Conservation (phyloP, 2,888 invertebrate species). For the Euclidia mi region DNA sequence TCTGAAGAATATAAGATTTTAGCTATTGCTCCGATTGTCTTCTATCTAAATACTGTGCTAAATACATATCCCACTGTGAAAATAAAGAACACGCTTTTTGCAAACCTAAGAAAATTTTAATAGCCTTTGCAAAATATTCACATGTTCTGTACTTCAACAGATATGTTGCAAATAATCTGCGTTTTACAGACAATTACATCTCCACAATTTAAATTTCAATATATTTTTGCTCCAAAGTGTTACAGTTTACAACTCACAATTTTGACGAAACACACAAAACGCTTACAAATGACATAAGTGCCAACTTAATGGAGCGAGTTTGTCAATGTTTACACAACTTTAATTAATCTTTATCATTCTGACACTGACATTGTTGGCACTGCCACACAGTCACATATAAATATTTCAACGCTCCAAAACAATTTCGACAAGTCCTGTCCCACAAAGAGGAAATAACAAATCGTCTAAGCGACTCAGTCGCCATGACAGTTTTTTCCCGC, state of each 20-base stretch:
- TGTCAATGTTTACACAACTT: constrained; percentile 28
- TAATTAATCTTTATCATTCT: constrained; percentile 34
- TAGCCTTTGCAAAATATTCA: too few species aligned
- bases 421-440: constrained; percentile 45
- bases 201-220: too few species aligned
- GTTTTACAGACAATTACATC: too few species aligned
- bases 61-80: too few species aligned
- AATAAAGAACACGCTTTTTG: too few species aligned
- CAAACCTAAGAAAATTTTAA: too few species aligned
- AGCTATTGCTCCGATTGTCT: too few species aligned
- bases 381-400: constrained; percentile 28
- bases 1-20: too few species aligned
- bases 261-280: background rate
- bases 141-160: too few species aligned
- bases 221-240: too few species aligned
- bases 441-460: constrained; percentile 50
- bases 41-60: too few species aligned
- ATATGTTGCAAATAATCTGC: too few species aligned
- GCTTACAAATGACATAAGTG: constrained; percentile 9
- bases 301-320: constrained; percentile 29
- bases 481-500: constrained; percentile 52
- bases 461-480: constrained; percentile 35
- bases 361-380: constrained; percentile 15
- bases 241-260: background rate
- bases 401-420: constrained; percentile 40